These are phyloP conservation scores for Ceratina calcarata DNA, from an alignment of 1,140 invertebrate species.

Conservation along the genomic window DNA sequence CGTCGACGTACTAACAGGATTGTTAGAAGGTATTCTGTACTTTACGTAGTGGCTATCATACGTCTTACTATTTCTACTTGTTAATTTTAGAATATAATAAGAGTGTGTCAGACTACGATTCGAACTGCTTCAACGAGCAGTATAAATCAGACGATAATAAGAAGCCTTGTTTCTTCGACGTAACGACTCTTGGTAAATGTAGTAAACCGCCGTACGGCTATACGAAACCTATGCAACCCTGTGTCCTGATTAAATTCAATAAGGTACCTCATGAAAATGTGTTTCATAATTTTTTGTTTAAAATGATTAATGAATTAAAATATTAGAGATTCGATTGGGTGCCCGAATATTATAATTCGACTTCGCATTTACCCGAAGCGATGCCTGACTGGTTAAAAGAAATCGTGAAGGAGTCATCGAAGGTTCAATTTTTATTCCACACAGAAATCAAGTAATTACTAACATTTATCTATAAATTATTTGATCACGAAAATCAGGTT, in stretches of 20 bases:
- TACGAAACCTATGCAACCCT: constrained; percentile 83
- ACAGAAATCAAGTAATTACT: neutral
- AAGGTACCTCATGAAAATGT: constrained; percentile 79
- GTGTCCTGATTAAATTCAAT: constrained; percentile 91
- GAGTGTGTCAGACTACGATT: constrained; percentile 53
- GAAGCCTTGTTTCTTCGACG: constrained; percentile 69
- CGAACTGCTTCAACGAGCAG: constrained; percentile 36
- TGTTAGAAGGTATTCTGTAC: constrained; percentile 59
- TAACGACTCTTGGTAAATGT: constrained; percentile 62
- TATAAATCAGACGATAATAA: neutral
- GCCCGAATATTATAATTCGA: constrained; percentile 86
- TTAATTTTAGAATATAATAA: constrained; percentile 61
- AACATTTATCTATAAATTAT: neutral
- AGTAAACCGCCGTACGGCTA: constrained; percentile 84
- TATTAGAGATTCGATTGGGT: constrained; percentile 85
- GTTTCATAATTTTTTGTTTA: neutral
- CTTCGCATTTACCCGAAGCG: constrained; percentile 81
- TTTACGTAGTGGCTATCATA: too few species aligned
- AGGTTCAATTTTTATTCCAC: constrained; percentile 43
- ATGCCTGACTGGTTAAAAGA: constrained; percentile 85
- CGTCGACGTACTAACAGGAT: constrained; percentile 48
- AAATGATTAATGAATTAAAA: constrained; percentile 10
- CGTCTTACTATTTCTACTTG: neutral
- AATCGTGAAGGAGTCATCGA: constrained; percentile 77
- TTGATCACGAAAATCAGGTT: constrained; percentile 42